Evolutionary conservation across 23 tunicate genomes (phyloP).

Genomic region (Phallusia fumigata): DNA sequence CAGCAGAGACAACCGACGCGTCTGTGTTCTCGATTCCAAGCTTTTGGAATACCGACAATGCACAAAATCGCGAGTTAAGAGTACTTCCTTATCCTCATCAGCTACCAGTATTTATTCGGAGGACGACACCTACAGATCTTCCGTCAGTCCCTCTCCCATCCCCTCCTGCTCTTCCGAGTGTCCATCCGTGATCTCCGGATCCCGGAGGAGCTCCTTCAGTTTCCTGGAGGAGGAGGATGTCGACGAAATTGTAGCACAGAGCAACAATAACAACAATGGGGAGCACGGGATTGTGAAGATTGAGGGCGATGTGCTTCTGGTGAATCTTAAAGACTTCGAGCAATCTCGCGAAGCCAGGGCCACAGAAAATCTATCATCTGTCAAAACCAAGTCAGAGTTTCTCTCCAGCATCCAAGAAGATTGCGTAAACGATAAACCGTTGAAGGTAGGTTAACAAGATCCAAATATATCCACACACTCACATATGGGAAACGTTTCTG

Average conservation of each 20-base stretch:
- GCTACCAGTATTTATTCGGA: constrained; percentile 64
- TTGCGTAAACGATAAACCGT: no score
- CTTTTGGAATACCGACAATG: constrained; percentile 17
- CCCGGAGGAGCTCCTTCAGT: neutral
- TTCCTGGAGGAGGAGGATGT: constrained; percentile 5
- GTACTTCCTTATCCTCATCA: constrained; percentile 77
- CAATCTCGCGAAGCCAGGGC: no score
- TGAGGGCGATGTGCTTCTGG: constrained; percentile 14
- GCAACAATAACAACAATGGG: constrained; percentile 13
- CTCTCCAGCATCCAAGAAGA: no score
- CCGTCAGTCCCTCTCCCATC: constrained; percentile 11
- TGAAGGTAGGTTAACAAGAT: no score
- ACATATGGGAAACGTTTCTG: no score
- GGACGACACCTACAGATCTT: constrained; percentile 23
- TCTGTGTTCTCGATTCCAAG: constrained; percentile 24
- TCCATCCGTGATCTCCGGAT: constrained; percentile 24
- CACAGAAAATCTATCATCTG: no score
- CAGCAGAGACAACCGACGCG: constrained; percentile 14
- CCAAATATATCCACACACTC: no score
- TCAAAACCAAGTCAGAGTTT: no score
- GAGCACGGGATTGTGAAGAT: constrained; percentile 26
- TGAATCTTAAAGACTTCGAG: constrained; percentile 29
- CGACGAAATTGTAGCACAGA: neutral
- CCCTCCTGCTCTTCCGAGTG: constrained; percentile 44
- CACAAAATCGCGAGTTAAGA: constrained; percentile 36